Evolutionary conservation across 2,113 vertebrate species (phyloP).

Genomic region (Dinomys branickii): DNA sequence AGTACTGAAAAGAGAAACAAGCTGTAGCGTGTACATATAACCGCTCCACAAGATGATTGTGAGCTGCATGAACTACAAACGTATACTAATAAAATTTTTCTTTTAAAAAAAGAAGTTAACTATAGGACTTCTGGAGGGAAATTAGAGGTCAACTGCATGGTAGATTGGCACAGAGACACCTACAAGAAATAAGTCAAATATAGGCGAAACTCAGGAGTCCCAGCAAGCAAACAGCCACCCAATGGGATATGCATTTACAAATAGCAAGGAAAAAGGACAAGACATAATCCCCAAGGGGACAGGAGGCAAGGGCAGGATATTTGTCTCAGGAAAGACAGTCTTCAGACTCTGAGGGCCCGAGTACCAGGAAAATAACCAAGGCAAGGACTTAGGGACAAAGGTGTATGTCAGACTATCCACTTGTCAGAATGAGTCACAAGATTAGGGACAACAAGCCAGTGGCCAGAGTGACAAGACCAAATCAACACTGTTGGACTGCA

Average conservation of each 20-base stretch:
- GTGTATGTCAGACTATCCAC: slow-evolving; percentile 11
- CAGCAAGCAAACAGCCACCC: neutral
- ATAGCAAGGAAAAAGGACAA: neutral
- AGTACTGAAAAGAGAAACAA: neutral
- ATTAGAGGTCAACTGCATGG: neutral
- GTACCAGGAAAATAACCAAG: neutral
- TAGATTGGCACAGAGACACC: neutral
- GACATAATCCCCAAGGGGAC: neutral
- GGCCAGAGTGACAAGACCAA: slow-evolving; percentile 42
- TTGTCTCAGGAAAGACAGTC: neutral
- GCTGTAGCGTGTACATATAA: neutral
- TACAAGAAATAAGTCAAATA: neutral
- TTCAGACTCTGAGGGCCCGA: neutral
- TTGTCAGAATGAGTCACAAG: slow-evolving; percentile 60
- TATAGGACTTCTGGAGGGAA: neutral
- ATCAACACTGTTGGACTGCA: neutral
- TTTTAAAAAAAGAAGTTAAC: neutral
- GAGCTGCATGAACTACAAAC: neutral
- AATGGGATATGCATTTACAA: neutral
- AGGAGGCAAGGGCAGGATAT: neutral
- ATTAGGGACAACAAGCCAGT: slow-evolving; percentile 41
- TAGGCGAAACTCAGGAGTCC: neutral
- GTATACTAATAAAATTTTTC: neutral
- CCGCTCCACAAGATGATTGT: neutral
- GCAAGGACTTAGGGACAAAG: slow-evolving; percentile 8